Percentiles rank a stretch among this genome's conserved stretches.
phyloP scores from a whole-genome alignment of 2,113 vertebrate genomes.

The Cryptomyrus ogoouensis region DNA sequence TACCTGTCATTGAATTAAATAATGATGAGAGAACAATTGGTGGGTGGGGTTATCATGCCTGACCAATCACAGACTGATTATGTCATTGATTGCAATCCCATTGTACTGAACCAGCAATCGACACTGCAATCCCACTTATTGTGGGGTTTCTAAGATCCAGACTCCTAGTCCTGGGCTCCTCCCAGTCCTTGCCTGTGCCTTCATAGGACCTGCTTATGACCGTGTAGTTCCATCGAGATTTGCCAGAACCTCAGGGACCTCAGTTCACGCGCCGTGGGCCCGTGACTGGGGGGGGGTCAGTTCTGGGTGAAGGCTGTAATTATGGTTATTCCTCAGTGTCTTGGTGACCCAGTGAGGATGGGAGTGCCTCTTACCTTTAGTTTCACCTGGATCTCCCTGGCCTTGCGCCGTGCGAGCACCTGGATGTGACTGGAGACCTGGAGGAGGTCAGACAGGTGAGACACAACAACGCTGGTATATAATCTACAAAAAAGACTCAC shows the following conservation, averaged over 20 bases:
- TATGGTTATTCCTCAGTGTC: background rate
- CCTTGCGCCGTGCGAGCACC: conserved; percentile 89
- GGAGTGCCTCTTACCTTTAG: conserved; percentile 76
- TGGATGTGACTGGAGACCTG: conserved; percentile 97
- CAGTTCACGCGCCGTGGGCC: background rate
- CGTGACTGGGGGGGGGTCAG: background rate
- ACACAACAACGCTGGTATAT: background rate
- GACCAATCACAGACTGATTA: background rate
- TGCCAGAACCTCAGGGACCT: background rate
- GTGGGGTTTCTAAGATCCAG: background rate
- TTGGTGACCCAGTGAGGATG: background rate
- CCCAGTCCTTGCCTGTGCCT: background rate
- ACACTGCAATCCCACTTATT: background rate
- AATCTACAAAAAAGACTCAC: background rate
- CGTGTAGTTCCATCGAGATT: background rate
- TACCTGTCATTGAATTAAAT: background rate
- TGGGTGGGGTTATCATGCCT: background rate
- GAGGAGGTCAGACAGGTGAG: conserved; percentile 28
- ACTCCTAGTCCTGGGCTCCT: background rate
- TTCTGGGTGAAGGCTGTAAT: background rate
- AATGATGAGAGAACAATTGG: background rate
- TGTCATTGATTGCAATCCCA: background rate
- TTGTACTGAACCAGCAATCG: background rate
- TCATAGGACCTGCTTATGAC: background rate
- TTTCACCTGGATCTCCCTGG: conserved; percentile 96